These are phyloP conservation scores for Lasioglossum malachurum DNA, from an alignment of 2,888 invertebrate species.

Conservation along the genomic window DNA sequence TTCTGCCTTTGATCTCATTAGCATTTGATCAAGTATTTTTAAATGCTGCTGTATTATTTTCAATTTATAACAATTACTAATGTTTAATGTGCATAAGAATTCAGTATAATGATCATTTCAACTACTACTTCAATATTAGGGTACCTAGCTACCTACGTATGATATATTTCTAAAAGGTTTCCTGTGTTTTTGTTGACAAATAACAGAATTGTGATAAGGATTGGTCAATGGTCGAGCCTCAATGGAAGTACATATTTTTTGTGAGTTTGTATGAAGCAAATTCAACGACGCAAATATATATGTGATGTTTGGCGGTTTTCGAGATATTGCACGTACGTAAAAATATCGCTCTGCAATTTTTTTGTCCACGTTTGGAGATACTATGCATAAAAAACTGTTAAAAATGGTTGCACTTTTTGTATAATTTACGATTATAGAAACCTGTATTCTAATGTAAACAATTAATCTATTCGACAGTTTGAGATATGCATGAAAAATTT, in stretches of 20 bases:
- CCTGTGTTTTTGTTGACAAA: not conserved
- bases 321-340: not conserved
- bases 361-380: not conserved
- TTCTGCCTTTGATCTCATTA: not conserved
- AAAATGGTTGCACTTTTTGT: not conserved
- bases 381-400: not conserved
- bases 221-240: not conserved
- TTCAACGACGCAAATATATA: not conserved
- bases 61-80: not conserved
- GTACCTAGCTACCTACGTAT: not conserved
- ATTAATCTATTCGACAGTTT: not conserved
- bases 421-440: not conserved
- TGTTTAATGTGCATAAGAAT: not conserved
- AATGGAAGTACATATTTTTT: not conserved
- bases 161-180: not conserved
- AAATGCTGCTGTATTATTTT: not conserved
- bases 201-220: not conserved
- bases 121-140: not conserved
- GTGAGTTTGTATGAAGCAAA: not conserved
- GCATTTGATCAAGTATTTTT: not conserved
- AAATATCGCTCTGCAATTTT: not conserved
- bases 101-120: not conserved
- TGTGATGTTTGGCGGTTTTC: not conserved
- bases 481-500: not conserved
- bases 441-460: not conserved